Base-by-base conservation (phyloP, 2,113 vertebrate genomes). In the Periophthalmodon schlosseri region DNA sequence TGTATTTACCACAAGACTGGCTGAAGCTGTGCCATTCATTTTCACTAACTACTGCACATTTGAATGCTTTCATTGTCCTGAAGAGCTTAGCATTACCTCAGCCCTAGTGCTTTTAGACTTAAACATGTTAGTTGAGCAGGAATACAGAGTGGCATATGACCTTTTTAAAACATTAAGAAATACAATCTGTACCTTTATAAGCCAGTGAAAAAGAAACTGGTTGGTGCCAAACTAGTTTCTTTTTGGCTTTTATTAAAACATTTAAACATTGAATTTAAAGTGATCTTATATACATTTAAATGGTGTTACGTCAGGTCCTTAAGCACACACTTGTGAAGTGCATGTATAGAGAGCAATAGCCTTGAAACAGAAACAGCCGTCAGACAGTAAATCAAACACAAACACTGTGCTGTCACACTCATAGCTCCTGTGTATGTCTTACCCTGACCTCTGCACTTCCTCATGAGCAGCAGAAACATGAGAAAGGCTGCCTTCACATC, bases 361-460 rank as follows among this genome's bases (percentile, higher is more conserved):
- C 34, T 44, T 36, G 64, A 18, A 47, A 67, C 12, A 21, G 9
- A 46, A 67, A 44, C 13, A 13, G 34, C 36, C 6, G 49, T 52
- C 16, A 23, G 39, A 67, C 65, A 47, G 39, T 67, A 67, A 67
- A 67, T 67, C 39, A 46, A 12, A 4, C 39, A 11, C 39, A 46
- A 39, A 67, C 36, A 66, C 64, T 36, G 64, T 12, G 64, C 65
- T 67, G 65, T 66, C 64, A 66, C 18, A 10, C 21, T 67, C 65
- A 67, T 67, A 16, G 13, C 39, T 21, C 65, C 39, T 14, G 36
- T 67, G 36, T 67, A 8, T 44, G 39, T 34, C 58, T 39, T 46
- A 58, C 65, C 65, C 39, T 67, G 65, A 67, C 65, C 65, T 67
- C 65, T 67, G 65, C 11, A 44, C 65, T 23, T 47, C 39, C 65